Evolutionary conservation across 2,888 invertebrate genomes (phyloP).

Genomic region (Bugulina stolonifera): DNA sequence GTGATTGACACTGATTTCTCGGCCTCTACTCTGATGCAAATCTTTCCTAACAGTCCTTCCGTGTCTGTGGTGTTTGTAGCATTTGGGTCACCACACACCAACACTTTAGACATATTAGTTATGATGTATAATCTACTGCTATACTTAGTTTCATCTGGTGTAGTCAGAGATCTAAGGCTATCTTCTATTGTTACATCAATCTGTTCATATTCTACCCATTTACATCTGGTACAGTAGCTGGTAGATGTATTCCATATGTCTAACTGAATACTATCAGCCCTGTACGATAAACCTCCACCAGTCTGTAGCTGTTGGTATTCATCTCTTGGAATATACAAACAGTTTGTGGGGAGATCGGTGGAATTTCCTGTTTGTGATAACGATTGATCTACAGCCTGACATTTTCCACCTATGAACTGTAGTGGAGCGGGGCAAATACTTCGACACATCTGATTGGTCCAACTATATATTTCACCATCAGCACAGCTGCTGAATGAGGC

Average conservation of each 20-base stretch:
- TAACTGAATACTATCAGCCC: not conserved
- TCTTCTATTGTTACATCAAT: not conserved
- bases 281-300: too few relatives aligned
- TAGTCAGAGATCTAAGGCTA: not conserved
- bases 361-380: too few relatives aligned
- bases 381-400: too few relatives aligned
- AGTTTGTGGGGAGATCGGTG: too few relatives aligned
- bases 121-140: not conserved
- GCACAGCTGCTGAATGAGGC: not conserved
- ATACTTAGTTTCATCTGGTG: not conserved
- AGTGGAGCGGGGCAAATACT: not conserved
- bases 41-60: not conserved
- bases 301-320: too few relatives aligned
- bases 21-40: not conserved
- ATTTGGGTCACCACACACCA: not conserved
- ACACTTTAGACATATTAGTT: not conserved
- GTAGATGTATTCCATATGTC: not conserved
- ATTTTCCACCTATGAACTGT: not conserved
- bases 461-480: not conserved
- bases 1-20: not conserved
- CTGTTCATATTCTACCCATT: not conserved
- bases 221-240: not conserved
- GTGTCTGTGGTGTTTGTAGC: not conserved
- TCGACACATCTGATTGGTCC: not conserved
- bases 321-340: too few relatives aligned